Evolutionary conservation across 2,113 vertebrate genomes (phyloP), one percentile per base, ranked within the genome.

Genomic region (Pipa parva): DNA sequence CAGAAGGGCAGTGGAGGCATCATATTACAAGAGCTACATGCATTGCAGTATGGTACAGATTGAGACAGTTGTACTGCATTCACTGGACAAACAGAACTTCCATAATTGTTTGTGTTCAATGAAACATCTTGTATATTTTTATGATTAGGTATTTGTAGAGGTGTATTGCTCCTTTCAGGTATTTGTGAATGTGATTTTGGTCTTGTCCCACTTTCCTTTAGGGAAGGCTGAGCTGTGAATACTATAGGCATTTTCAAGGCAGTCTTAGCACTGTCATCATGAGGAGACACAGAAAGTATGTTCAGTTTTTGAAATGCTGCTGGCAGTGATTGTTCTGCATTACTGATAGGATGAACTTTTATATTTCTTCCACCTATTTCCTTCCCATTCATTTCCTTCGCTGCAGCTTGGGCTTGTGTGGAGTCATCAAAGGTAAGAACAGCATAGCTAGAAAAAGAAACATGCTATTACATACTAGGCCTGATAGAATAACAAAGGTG

Each of bases 331-430:
- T 27, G 4, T 17, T 21, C 36, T 7, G 55, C 13, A 50, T 48
- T 25, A 26, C 37, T 67, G 20, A 67, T 50, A 9, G 17, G 6
- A 26, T 29, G 39, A n/a, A 59, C 64, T 50, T 67, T 67, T 20
- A 67, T 5, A 15, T 36, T 57, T 59, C 57, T 67, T 8, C 55
- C 55, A 58, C 11, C 18, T 24, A 67, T 33, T 10, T 50, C 48
- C 18, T 59, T 67, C 20, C 64, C 64, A 59, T 67, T 29, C 55
- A 67, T 50, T 51, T 67, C 64, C 28, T 12, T 59, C 9, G 37
- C 33, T 33, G 55, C 64, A 15, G 42, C 45, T 31, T 37, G 13
- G 11, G 55, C 64, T 26, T 67, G 28, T 33, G 58, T 28, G 46
- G 39, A 33, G 3, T 29, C 25, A 3, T 3, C 15, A n/a, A 67